phyloP scores from a whole-genome alignment of 2,113 vertebrate genomes.

The Nanorana parkeri region DNA sequence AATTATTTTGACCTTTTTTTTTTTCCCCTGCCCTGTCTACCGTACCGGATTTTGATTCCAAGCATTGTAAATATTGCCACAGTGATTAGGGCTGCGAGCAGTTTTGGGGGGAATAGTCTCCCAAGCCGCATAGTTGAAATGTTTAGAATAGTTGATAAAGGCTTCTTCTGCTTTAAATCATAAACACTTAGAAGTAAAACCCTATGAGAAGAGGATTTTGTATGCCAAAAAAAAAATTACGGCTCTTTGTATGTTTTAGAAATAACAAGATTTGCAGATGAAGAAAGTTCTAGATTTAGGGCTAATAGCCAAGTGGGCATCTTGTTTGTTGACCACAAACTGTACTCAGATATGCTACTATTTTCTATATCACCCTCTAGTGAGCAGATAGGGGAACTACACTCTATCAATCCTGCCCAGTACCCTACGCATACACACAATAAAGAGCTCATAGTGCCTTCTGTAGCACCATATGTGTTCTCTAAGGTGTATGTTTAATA shows the following conservation, averaged over 20 bases:
- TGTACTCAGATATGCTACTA: no score
- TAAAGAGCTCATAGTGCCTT: no score
- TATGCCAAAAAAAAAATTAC: not conserved
- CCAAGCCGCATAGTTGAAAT: not conserved
- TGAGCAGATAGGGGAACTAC: no score
- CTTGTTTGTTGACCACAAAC: no score
- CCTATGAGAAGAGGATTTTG: not conserved
- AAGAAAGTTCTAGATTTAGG: no score
- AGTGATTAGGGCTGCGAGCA: conserved; percentile 28
- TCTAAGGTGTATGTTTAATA: no score
- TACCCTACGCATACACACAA: no score
- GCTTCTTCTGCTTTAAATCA: conserved; percentile 16
- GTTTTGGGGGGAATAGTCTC: not conserved
- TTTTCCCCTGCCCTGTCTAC: conserved; percentile 10
- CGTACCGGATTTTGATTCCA: conserved; percentile 17
- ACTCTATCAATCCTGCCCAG: no score
- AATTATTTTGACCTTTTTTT: conserved; percentile 29
- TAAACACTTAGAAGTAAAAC: not conserved
- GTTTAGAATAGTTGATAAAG: conserved; percentile 37
- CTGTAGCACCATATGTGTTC: no score
- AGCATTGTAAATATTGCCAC: conserved; percentile 13
- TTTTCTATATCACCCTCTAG: no score
- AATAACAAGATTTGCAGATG: no score
- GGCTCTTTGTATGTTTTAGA: not conserved
- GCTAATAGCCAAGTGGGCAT: no score